Conservation (phyloP, 2,113 vertebrate species). For the Cichladusa arquata region DNA sequence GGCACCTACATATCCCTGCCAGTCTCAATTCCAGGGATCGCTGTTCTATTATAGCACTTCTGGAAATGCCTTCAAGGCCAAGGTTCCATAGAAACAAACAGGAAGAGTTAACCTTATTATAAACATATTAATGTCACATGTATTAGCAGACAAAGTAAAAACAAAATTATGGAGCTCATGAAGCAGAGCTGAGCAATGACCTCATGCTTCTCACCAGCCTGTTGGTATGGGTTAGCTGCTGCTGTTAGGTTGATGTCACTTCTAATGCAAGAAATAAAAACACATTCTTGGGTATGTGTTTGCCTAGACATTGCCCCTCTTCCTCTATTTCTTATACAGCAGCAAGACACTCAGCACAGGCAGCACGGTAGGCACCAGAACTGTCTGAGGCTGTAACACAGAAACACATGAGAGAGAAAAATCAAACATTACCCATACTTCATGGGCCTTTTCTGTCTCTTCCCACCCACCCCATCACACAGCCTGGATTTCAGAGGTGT, state of each 20-base stretch:
- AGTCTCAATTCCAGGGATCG: not conserved
- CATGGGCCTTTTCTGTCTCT: not conserved
- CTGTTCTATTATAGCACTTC: not conserved
- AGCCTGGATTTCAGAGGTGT: not conserved
- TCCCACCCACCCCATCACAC: not conserved
- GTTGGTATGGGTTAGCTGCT: not conserved
- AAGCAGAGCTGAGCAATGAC: not conserved
- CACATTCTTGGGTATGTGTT: not conserved
- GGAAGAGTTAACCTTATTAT: not conserved
- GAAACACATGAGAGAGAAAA: not conserved
- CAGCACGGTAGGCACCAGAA: not conserved
- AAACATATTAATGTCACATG: not conserved
- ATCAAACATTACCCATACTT: not conserved
- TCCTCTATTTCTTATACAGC: not conserved
- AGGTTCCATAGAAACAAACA: not conserved
- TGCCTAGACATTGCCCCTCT: not conserved
- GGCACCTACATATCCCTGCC: not conserved
- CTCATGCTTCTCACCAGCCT: not conserved
- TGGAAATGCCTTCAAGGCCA: not conserved
- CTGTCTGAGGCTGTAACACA: not conserved
- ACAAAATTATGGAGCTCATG: not conserved
- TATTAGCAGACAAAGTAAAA: not conserved
- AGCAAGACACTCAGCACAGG: not conserved
- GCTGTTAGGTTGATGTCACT: not conserved
- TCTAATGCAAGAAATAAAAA: not conserved